Evolutionary conservation across 2,888 invertebrate genomes (phyloP).

Genomic region (Cyrtodaria siliqua): DNA sequence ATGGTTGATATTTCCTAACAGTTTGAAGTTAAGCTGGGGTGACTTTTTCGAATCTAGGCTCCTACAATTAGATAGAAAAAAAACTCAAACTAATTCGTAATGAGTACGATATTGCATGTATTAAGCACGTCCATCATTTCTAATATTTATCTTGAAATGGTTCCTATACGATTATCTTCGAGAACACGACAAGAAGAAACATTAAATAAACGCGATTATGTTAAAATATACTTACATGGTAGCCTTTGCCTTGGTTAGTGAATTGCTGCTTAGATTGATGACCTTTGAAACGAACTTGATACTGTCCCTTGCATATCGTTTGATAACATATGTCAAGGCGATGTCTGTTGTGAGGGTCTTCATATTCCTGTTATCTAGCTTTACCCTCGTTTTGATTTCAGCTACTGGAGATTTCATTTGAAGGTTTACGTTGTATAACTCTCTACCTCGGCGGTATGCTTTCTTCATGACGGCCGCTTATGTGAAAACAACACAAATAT

Average conservation of each 20-base stretch:
- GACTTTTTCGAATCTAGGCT: slow-evolving; percentile 55
- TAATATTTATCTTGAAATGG: no score
- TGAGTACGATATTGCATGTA: no score
- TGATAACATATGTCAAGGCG: slow-evolving; percentile 69
- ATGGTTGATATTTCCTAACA: slow-evolving; percentile 54
- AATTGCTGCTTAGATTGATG: slow-evolving; percentile 66
- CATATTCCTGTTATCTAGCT: slow-evolving; percentile 48
- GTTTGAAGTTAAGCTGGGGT: slow-evolving; percentile 52
- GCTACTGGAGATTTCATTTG: slow-evolving; percentile 55
- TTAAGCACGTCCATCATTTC: no score
- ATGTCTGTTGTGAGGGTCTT: slow-evolving; percentile 58
- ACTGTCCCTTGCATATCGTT: slow-evolving; percentile 65
- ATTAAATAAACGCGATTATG: no score
- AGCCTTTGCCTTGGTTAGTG: slow-evolving; percentile 61
- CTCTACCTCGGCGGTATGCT: slow-evolving; percentile 43
- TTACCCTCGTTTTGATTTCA: slow-evolving; percentile 53
- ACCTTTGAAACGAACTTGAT: slow-evolving; percentile 69
- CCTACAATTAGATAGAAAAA: slow-evolving; percentile 33
- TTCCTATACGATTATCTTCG: no score
- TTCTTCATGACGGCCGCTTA: slow-evolving; percentile 52
- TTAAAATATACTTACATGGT: slow-evolving; percentile 66
- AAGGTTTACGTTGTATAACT: slow-evolving; percentile 44
- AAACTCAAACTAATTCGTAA: no score
- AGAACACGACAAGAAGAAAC: no score
- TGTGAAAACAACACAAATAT: no score